phyloP scores from a whole-genome alignment of 2,797 vertebrate genomes.

The Streptopelia turtur region DNA sequence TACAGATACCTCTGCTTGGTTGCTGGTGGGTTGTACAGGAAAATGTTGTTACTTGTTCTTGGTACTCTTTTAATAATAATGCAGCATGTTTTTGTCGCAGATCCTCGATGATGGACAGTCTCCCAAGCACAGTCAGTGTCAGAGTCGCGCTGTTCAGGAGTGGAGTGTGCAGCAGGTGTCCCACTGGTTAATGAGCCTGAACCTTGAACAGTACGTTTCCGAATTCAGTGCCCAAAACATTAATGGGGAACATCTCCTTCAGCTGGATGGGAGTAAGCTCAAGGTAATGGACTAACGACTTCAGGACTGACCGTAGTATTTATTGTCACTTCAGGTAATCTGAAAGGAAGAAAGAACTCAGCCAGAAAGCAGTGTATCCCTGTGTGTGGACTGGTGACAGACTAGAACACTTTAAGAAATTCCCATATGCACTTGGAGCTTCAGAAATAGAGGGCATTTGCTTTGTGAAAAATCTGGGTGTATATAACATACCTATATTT shows the following conservation, averaged over 20 bases:
- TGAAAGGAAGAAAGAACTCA: neutral
- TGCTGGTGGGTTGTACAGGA: neutral
- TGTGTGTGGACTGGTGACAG: neutral
- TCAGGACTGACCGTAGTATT: neutral
- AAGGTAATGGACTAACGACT: conserved; percentile 82
- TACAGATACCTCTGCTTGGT: neutral
- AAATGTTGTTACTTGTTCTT: neutral
- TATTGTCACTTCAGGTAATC: neutral
- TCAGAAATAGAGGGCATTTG: neutral
- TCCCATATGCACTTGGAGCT: neutral
- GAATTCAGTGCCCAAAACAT: conserved; percentile 94
- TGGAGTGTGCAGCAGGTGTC: conserved; percentile 95
- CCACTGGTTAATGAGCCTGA: conserved; percentile 90
- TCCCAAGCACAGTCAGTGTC: conserved; percentile 86
- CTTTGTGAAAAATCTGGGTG: neutral
- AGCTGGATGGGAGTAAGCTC: conserved; percentile 88
- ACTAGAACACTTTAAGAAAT: neutral
- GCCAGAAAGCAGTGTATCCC: neutral
- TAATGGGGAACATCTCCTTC: conserved; percentile 90
- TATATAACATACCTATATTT: neutral
- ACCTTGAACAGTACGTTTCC: conserved; percentile 90
- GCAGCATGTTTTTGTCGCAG: conserved; percentile 74
- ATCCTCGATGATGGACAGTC: conserved; percentile 90
- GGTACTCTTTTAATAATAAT: neutral
- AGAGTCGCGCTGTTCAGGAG: conserved; percentile 84